Evolutionary conservation across 1,140 invertebrate species (phyloP).

Genomic region (Procambarus virginalis): DNA sequence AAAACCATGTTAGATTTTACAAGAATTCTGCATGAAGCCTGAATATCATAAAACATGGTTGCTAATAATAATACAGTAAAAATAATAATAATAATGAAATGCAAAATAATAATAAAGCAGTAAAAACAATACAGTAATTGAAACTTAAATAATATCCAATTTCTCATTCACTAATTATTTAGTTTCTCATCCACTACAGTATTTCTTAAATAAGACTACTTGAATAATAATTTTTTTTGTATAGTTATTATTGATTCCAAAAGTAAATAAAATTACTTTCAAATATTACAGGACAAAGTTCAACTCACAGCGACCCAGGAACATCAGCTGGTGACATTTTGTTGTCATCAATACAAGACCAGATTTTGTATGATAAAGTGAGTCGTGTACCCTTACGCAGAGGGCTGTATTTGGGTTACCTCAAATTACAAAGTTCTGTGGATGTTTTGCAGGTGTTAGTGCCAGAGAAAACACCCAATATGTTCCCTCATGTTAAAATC

Average conservation of each 20-base stretch:
- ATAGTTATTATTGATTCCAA: too few relatives aligned
- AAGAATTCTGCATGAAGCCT: too few relatives aligned
- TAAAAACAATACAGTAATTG: too few relatives aligned
- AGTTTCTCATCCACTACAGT: too few relatives aligned
- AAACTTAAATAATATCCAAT: too few relatives aligned
- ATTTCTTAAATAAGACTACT: neutral
- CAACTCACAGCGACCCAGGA: slow-evolving; percentile 39
- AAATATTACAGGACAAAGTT: slow-evolving; percentile 41
- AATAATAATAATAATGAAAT: too few relatives aligned
- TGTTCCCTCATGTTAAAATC: slow-evolving; percentile 93
- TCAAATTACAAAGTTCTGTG: slow-evolving; percentile 96
- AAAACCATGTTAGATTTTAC: too few relatives aligned
- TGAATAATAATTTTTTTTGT: neutral
- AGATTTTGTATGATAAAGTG: slow-evolving; percentile 90
- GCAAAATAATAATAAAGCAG: too few relatives aligned
- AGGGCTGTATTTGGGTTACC: slow-evolving; percentile 94
- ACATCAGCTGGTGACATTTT: slow-evolving; percentile 59
- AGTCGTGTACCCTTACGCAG: slow-evolving; percentile 85
- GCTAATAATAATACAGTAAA: too few relatives aligned
- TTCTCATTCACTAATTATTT: too few relatives aligned
- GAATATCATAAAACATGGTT: too few relatives aligned
- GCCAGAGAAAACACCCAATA: slow-evolving; percentile 90
- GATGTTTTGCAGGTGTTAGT: slow-evolving; percentile 96
- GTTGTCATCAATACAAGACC: slow-evolving; percentile 54
- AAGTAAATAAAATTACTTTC: neutral